These are phyloP conservation scores for Anoura caudifer DNA, from an alignment of 2,113 vertebrate species.

Conservation along the genomic window DNA sequence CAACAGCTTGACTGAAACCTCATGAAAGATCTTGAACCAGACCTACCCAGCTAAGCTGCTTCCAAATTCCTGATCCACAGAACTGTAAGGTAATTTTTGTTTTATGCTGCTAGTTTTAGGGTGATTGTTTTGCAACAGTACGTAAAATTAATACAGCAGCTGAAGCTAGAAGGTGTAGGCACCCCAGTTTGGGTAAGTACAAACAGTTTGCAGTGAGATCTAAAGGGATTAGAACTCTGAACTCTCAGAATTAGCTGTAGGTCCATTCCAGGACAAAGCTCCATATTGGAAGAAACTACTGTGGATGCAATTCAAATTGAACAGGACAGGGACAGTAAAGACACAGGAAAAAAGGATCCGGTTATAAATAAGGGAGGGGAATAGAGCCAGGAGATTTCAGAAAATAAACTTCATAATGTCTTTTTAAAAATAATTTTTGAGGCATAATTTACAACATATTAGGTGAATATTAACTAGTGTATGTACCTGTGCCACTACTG, in stretches of 20 bases:
- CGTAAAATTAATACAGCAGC: not conserved
- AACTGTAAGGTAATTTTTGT: not conserved
- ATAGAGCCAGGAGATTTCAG: not conserved
- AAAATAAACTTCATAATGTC: not conserved
- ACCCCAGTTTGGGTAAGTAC: not conserved
- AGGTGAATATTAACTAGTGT: not conserved
- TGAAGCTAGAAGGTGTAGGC: not conserved
- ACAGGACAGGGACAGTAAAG: not conserved
- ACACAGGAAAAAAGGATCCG: not conserved
- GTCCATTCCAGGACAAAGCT: not conserved
- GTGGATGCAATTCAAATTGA: not conserved
- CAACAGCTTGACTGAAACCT: not conserved
- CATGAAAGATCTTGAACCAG: not conserved
- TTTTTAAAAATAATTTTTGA: not conserved
- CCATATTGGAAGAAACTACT: not conserved
- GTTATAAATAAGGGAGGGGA: not conserved
- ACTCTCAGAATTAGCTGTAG: not conserved
- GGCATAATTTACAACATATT: not conserved
- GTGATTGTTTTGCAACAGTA: not conserved
- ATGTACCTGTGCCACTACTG: not conserved
- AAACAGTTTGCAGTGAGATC: not conserved
- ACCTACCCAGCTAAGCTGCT: not conserved
- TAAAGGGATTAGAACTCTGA: not conserved
- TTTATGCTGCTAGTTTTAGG: not conserved
- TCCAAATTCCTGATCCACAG: not conserved